phyloP scores from a whole-genome alignment of 2,113 vertebrate genomes.

The Oncorhynchus nerka region DNA sequence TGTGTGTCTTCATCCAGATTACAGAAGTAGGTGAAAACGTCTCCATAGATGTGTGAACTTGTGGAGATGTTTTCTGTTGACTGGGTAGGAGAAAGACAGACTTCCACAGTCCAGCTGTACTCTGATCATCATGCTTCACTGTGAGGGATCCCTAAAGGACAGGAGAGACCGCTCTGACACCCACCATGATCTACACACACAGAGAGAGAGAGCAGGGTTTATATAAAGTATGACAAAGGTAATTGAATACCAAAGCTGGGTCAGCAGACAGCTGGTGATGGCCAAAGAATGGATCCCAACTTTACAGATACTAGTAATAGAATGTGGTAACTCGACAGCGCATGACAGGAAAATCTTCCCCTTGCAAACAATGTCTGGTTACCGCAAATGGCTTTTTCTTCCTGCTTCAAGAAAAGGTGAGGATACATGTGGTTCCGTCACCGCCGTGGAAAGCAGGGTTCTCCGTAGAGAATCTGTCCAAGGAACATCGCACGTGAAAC shows the following conservation, averaged over 20 bases:
- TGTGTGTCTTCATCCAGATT: no score
- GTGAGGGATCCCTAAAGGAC: no score
- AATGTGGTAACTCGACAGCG: slow-evolving; percentile 56
- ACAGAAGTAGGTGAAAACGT: no score
- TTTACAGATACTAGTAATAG: background rate
- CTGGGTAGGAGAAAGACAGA: no score
- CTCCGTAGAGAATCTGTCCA: slow-evolving; percentile 45
- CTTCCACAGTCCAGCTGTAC: no score
- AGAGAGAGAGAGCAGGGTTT: background rate
- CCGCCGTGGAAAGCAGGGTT: slow-evolving; percentile 72
- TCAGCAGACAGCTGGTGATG: no score
- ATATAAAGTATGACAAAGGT: slow-evolving; percentile 9
- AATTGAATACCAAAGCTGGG: background rate
- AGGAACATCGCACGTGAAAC: slow-evolving; percentile 77
- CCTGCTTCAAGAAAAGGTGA: slow-evolving; percentile 73
- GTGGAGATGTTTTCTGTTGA: no score
- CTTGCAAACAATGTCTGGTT: slow-evolving; percentile 64
- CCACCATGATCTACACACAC: background rate
- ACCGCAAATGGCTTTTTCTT: slow-evolving; percentile 61
- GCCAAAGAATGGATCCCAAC: background rate
- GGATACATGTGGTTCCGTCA: slow-evolving; percentile 41
- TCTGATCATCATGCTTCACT: no score
- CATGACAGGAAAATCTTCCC: slow-evolving; percentile 55
- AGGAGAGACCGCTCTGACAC: background rate
- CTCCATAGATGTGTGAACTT: no score